Conservation (phyloP, 2,113 vertebrate species). For the Forbesichthys papilliferus region DNA sequence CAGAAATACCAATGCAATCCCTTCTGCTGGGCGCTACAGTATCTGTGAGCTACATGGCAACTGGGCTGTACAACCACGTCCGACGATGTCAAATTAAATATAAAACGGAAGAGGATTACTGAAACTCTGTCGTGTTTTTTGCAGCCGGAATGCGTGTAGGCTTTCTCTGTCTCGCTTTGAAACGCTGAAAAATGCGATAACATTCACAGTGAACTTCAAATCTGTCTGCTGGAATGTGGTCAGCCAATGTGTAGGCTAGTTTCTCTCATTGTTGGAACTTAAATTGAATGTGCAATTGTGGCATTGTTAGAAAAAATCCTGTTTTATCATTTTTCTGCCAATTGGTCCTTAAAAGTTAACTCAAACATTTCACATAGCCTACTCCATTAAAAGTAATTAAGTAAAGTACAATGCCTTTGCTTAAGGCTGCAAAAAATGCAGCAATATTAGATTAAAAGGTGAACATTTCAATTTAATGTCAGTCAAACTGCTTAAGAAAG, state of each 20-base stretch:
- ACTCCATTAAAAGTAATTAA: neutral
- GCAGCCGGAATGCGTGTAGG: conserved; percentile 16
- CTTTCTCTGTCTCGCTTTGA: conserved; percentile 28
- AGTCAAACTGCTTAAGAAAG: neutral
- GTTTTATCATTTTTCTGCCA: neutral
- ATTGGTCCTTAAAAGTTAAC: neutral
- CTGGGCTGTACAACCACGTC: conserved; percentile 30
- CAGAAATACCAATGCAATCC: conserved; percentile 29
- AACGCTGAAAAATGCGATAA: conserved; percentile 27
- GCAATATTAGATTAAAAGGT: no score
- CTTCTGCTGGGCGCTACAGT: neutral
- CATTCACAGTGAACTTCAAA: conserved; percentile 25
- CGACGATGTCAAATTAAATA: conserved; percentile 55
- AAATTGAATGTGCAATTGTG: conserved; percentile 8
- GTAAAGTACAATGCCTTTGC: neutral
- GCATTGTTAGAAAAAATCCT: neutral
- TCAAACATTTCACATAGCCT: neutral
- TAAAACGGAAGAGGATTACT: conserved; percentile 56
- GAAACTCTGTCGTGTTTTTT: conserved; percentile 31
- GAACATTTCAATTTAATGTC: no score
- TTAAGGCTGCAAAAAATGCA: no score
- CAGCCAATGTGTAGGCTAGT: neutral
- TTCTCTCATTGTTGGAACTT: conserved; percentile 13
- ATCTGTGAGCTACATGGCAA: conserved; percentile 24
- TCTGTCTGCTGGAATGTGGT: conserved; percentile 9